A percentile compares a stretch with the other conserved stretches of the same genome.
phyloP scores from a whole-genome alignment of 2,113 vertebrate genomes.

The Pipra filicauda region DNA sequence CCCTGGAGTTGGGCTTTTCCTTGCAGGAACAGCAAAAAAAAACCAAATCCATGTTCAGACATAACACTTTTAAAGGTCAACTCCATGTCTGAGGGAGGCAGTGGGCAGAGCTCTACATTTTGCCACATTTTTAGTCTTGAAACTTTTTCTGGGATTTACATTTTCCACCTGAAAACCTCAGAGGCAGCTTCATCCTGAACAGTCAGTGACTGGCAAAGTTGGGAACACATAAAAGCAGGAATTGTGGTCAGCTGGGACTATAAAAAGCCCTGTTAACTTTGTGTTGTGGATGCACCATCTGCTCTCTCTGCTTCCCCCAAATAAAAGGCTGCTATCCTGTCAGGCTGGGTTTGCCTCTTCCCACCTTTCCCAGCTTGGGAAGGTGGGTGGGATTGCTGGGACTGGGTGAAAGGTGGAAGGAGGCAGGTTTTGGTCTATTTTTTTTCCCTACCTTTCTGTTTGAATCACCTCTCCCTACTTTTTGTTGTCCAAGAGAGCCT shows the following conservation, averaged over 20 bases:
- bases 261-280: neutral
- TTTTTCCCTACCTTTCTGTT: neutral
- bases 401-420: neutral
- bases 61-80: neutral
- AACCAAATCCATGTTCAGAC: neutral
- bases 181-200: neutral
- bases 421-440: neutral
- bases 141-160: rapidly evolving
- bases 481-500: neutral
- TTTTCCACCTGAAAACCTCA: neutral
- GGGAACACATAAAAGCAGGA: neutral
- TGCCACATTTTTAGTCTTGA: rapidly evolving
- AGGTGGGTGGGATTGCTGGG: neutral
- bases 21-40: neutral
- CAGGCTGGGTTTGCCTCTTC: rapidly evolving
- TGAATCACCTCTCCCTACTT: neutral
- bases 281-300: rapidly evolving
- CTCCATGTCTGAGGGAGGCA: neutral
- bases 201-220: neutral
- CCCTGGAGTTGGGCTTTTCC: neutral
- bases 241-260: rapidly evolving
- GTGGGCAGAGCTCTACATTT: neutral
- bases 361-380: neutral
- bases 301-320: neutral
- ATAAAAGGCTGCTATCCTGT: neutral